Conservation (phyloP, 2,113 vertebrate species). For the Danio rerio region DNA sequence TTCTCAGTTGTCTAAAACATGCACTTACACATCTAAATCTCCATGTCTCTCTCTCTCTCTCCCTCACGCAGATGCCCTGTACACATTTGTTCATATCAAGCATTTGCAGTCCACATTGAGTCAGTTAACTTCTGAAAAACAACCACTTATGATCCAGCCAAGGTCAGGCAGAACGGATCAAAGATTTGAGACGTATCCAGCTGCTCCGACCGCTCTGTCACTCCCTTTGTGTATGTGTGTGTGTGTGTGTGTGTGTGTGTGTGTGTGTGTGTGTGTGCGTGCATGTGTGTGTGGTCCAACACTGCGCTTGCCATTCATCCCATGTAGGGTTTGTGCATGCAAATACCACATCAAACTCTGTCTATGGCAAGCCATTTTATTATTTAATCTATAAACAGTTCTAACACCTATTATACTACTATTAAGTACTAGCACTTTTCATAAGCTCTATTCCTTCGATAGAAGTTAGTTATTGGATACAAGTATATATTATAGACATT, state of each 20-base stretch:
- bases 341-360: slow-evolving; percentile 39
- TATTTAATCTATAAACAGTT: too few relatives aligned
- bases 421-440: too few relatives aligned
- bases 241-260: slow-evolving; percentile 35
- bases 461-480: too few relatives aligned
- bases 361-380: not conserved
- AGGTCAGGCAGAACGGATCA: slow-evolving; percentile 24
- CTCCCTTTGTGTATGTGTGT: not conserved
- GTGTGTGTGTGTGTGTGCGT: slow-evolving; percentile 28
- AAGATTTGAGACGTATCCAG: slow-evolving; percentile 49
- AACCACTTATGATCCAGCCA: slow-evolving; percentile 7
- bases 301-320: slow-evolving; percentile 10
- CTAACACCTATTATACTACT: too few relatives aligned
- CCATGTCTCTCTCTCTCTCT: too few relatives aligned
- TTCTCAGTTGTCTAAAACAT: slow-evolving; percentile 31
- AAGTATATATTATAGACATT: too few relatives aligned
- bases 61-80: slow-evolving; percentile 50
- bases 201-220: slow-evolving; percentile 50
- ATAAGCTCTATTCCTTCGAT: too few relatives aligned
- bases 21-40: slow-evolving; percentile 60
- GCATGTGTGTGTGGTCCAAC: slow-evolving; percentile 38
- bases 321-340: slow-evolving; percentile 4
- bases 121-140: slow-evolving; percentile 3
- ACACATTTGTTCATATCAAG: slow-evolving; percentile 67
- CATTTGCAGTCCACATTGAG: slow-evolving; percentile 3